These are phyloP conservation scores for Pimpla rufipes DNA, from an alignment of 2,888 invertebrate genomes.

Conservation along the genomic window DNA sequence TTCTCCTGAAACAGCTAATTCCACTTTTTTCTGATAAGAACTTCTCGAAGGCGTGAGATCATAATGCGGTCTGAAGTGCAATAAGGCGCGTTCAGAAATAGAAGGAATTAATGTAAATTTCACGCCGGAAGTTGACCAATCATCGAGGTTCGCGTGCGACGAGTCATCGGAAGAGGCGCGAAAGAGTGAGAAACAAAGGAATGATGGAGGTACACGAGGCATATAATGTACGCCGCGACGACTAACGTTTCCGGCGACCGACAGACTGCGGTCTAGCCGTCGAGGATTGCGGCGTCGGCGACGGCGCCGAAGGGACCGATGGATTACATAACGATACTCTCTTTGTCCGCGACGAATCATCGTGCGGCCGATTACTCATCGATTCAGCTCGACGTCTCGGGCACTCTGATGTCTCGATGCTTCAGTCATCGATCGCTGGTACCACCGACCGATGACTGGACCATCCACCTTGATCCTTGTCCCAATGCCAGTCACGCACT, in stretches of 20 bases:
- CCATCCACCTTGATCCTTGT: not conserved
- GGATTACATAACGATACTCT: constrained; percentile 43
- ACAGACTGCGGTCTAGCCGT: constrained; percentile 55
- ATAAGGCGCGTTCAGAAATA: constrained; percentile 48
- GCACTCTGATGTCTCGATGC: not conserved
- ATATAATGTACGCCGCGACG: constrained; percentile 23
- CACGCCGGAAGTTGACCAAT: constrained; percentile 66
- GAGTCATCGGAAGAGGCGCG: constrained; percentile 61
- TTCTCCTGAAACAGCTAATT: constrained; percentile 13
- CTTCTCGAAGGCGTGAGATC: constrained; percentile 33
- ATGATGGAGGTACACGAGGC: constrained; percentile 33
- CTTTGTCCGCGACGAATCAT: constrained; percentile 37
- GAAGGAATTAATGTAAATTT: constrained; percentile 69
- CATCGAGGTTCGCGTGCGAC: constrained; percentile 32
- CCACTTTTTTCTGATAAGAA: constrained; percentile 1
- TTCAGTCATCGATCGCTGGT: not conserved
- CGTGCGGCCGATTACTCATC: constrained; percentile 38
- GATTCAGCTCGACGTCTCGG: constrained; percentile 29
- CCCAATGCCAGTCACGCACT: not conserved
- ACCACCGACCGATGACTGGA: not conserved
- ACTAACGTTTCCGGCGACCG: constrained; percentile 49
- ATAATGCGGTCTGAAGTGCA: not conserved
- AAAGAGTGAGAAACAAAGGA: constrained; percentile 52
- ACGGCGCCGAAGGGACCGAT: not conserved
- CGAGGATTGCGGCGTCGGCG: not conserved